Percentiles rank a stretch among this genome's conserved stretches.
Conservation (phyloP, 2,113 vertebrate genomes). For the Rhodinocichla rosea region DNA sequence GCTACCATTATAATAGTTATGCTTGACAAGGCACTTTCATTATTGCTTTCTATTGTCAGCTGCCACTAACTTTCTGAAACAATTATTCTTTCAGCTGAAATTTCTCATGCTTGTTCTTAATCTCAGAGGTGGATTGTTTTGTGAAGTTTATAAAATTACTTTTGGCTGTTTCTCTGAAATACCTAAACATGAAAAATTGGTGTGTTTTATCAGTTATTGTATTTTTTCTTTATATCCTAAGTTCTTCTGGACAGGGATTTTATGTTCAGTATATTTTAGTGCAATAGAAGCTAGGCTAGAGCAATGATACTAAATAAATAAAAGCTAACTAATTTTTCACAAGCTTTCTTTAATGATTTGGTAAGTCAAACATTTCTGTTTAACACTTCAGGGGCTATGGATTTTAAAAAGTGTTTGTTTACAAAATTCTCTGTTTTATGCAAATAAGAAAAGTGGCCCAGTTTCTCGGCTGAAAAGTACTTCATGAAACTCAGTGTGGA, state of each 20-base stretch:
- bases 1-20: slow-evolving; percentile 15
- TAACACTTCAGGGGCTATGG: neutral
- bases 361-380: neutral
- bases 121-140: slow-evolving; percentile 11
- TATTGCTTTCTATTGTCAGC: slow-evolving; percentile 31
- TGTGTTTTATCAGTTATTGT: neutral
- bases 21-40: neutral
- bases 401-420: neutral
- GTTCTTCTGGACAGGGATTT: slow-evolving; percentile 16
- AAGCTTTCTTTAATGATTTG: neutral
- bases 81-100: slow-evolving; percentile 29
- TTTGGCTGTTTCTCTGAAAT: slow-evolving; percentile 18
- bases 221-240: slow-evolving; percentile 15
- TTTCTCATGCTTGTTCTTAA: slow-evolving; percentile 6
- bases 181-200: neutral
- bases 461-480: neutral
- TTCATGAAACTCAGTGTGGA: neutral
- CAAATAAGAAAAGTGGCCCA: neutral
- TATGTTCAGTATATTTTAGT: neutral
- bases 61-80: slow-evolving; percentile 27
- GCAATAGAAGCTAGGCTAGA: neutral
- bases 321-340: neutral
- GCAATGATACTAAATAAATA: neutral
- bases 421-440: neutral
- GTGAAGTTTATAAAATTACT: slow-evolving; percentile 29